Conservation (phyloP, 2,888 invertebrate species). For the Tubiluchus corallicola region DNA sequence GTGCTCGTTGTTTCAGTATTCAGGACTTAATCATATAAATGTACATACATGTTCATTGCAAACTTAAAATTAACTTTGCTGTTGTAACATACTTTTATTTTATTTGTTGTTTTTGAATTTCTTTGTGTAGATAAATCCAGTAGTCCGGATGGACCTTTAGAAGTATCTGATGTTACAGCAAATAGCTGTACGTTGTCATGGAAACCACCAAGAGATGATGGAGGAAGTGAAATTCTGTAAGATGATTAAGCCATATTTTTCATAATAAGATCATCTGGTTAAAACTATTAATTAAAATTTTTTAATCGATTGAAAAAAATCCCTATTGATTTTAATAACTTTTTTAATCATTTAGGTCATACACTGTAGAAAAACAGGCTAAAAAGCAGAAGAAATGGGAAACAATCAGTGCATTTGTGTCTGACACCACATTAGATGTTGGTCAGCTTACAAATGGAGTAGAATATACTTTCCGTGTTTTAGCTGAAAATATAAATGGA, state of each 20-base stretch:
- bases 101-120: too few species aligned
- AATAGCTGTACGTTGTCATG: slow-evolving; percentile 28
- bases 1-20: too few species aligned
- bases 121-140: too few species aligned
- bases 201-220: slow-evolving; percentile 28
- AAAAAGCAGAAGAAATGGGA: slow-evolving; percentile 16
- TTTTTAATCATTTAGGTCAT: slow-evolving; percentile 23
- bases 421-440: slow-evolving; percentile 19
- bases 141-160: background rate
- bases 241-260: too few species aligned
- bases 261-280: too few species aligned
- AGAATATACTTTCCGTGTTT: slow-evolving; percentile 27
- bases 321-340: too few species aligned
- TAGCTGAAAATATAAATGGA: slow-evolving; percentile 23
- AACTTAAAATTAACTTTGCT: too few species aligned
- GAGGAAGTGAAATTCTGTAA: slow-evolving; percentile 29
- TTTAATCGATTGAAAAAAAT: too few species aligned
- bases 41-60: too few species aligned
- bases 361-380: slow-evolving; percentile 27
- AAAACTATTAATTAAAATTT: too few species aligned
- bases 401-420: slow-evolving; percentile 13
- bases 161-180: slow-evolving; percentile 28
- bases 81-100: too few species aligned
- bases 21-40: too few species aligned
- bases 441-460: slow-evolving; percentile 26